Evolutionary conservation across 2,888 invertebrate species (phyloP), one percentile per base, ranked within the genome.

Genomic region (Mythimna impura): DNA sequence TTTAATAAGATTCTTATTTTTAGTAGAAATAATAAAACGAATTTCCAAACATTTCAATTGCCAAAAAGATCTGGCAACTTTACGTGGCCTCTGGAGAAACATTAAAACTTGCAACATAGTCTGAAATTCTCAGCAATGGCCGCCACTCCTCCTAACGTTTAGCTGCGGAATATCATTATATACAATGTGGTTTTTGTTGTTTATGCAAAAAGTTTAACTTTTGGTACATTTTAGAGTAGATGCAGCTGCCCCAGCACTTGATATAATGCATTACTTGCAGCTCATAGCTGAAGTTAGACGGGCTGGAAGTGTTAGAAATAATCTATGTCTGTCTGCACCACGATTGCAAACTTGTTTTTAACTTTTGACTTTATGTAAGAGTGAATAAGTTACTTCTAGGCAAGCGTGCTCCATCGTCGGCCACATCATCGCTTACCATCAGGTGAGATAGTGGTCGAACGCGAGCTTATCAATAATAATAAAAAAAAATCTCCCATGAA

Each of bases 21-120:
- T 52, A 52, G 50, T 52, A 20, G 9, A n/a, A 52, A 52, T 55
- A 36, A 60, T 8, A 22, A 25, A 66, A 36, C 47, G 10, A 1
- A 58, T 2, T n/a, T 57, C 20, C 10, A 10, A 58, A 76, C 60
- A 71, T 63, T 80, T 83, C 62, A 69, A 81, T 64, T 61, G 68
- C 69, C 62, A 30, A 74, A 74, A 74, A 76, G 68, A 83, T 77
- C 67, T 66, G 57, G 69, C 36, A 82, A 83, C 65, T 69, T 50
- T 10, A 66, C 50, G 5, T 60, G 7, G 6, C 54, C 81, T 73
- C 76, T 20, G 14, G 62, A 60, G 79, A 47, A 36, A 62, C 71
- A 73, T 78, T 77, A 78, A 86, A 83, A 78, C 71, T 79, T 81
- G 69, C 80, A 79, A 80, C 71, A 65, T 63, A 74, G 78, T 75